These are phyloP conservation scores for Callipepla squamata DNA, from an alignment of 2,113 vertebrate species.

Conservation along the genomic window DNA sequence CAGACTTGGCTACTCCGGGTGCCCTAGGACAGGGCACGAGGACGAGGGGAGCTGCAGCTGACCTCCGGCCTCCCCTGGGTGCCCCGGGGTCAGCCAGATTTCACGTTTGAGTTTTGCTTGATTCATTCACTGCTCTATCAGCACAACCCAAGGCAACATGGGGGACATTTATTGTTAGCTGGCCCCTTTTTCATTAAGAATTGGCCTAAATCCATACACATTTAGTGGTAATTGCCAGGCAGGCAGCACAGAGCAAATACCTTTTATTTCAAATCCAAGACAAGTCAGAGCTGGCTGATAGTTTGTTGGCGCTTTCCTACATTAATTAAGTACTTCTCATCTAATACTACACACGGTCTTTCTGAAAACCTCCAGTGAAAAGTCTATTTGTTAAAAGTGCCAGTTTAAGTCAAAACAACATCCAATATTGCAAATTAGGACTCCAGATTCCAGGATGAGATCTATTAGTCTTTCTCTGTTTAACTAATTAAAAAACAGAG, in stretches of 20 bases:
- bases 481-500: slow-evolving; percentile 21
- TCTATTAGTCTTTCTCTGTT: slow-evolving; percentile 61
- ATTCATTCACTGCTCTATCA: slow-evolving; percentile 23
- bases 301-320: slow-evolving; percentile 56
- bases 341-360: slow-evolving; percentile 45
- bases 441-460: slow-evolving; percentile 34
- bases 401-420: slow-evolving; percentile 53
- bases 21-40: not conserved
- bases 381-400: slow-evolving; percentile 63
- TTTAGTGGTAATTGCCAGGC: slow-evolving; percentile 61
- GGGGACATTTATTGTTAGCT: slow-evolving; percentile 51
- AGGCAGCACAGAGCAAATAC: slow-evolving; percentile 58
- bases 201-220: slow-evolving; percentile 60
- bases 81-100: not conserved
- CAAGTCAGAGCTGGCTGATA: slow-evolving; percentile 63
- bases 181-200: slow-evolving; percentile 61
- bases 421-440: slow-evolving; percentile 58
- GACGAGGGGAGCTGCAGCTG: not conserved
- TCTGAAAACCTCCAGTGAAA: slow-evolving; percentile 69
- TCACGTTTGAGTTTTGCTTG: not conserved
- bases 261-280: slow-evolving; percentile 72
- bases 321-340: slow-evolving; percentile 71
- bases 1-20: not conserved
- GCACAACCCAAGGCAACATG: slow-evolving; percentile 6
- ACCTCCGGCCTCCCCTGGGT: not conserved